Conservation (phyloP, 2,113 vertebrate species). For the Piaya cayana region DNA sequence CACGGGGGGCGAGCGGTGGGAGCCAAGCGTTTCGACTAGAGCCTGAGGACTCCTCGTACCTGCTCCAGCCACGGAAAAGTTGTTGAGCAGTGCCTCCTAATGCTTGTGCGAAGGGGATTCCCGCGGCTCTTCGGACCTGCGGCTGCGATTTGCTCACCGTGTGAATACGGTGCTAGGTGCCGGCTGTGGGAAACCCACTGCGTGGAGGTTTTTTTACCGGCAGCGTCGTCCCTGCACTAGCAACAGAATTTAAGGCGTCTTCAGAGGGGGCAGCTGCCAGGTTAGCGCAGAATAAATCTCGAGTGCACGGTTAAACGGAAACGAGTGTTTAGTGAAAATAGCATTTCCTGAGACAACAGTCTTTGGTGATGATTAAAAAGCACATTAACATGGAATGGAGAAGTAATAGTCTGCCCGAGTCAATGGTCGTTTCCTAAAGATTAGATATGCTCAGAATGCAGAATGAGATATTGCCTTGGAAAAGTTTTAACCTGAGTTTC, state of each 20-base stretch:
- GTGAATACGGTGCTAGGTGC: neutral
- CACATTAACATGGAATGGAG: accelerated
- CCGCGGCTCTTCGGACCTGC: neutral
- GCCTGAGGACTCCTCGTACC: neutral
- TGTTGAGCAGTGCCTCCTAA: slow-evolving; percentile 62
- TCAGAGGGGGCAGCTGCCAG: neutral
- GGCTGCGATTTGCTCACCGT: neutral
- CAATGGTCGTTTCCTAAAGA: neutral
- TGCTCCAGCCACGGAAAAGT: neutral
- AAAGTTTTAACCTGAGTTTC: neutral
- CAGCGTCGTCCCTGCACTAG: neutral
- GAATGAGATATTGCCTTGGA: neutral
- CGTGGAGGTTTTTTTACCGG: neutral
- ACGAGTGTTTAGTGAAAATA: neutral
- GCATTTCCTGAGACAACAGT: neutral
- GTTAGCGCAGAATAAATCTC: neutral
- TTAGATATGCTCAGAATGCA: neutral
- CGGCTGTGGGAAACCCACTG: neutral
- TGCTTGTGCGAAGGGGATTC: slow-evolving; percentile 21
- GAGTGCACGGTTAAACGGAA: neutral
- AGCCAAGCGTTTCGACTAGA: neutral
- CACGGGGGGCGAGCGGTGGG: neutral
- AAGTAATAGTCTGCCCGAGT: neutral
- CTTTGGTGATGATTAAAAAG: neutral
- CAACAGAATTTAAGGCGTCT: neutral